Conservation (phyloP, 2,888 invertebrate species). For the Operophtera brumata region DNA sequence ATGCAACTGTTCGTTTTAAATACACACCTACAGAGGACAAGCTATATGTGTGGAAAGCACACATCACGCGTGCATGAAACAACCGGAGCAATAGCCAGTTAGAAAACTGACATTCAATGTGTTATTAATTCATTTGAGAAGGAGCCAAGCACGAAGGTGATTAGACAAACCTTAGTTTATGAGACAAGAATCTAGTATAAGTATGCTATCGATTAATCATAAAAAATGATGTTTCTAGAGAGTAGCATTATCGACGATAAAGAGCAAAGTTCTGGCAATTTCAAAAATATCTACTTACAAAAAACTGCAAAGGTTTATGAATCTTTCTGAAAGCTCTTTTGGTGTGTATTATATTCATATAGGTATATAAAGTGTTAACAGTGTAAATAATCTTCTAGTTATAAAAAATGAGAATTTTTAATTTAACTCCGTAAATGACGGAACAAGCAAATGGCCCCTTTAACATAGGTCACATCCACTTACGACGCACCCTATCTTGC, state of each 20-base stretch:
- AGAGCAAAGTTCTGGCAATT: background rate
- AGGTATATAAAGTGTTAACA: too few relatives aligned
- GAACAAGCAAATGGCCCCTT: too few relatives aligned
- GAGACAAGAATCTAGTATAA: conserved; percentile 25
- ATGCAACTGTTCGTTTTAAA: conserved; percentile 27
- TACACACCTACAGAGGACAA: conserved; percentile 25
- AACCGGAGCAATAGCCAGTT: conserved; percentile 24
- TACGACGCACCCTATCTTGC: too few relatives aligned
- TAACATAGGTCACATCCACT: too few relatives aligned
- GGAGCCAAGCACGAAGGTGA: conserved; percentile 25
- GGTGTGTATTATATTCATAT: too few relatives aligned
- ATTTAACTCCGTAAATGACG: too few relatives aligned
- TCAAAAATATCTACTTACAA: too few relatives aligned
- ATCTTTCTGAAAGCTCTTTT: background rate
- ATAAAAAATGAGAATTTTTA: too few relatives aligned
- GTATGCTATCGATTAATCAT: background rate
- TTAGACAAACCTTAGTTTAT: conserved; percentile 25
- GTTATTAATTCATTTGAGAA: conserved; percentile 27
- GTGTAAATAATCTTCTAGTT: too few relatives aligned
- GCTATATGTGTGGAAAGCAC: conserved; percentile 21
- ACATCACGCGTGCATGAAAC: conserved; percentile 20
- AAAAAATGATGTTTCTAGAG: background rate
- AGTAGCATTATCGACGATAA: background rate
- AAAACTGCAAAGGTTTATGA: background rate
- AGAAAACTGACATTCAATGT: conserved; percentile 29